phyloP scores from a whole-genome alignment of 1,140 invertebrate genomes.

The Leptonema lineaticorne region DNA sequence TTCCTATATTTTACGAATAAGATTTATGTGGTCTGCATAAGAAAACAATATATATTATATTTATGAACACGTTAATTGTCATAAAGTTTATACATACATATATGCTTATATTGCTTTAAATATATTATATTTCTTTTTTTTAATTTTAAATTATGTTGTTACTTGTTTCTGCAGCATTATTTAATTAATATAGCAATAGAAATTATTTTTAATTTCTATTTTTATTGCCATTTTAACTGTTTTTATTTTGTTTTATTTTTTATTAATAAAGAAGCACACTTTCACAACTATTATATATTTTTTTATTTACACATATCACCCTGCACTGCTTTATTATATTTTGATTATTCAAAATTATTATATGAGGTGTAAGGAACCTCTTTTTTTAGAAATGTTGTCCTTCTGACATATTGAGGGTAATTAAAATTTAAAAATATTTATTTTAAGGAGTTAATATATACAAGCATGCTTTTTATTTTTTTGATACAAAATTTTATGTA shows the following conservation, averaged over 20 bases:
- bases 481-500: too few species aligned
- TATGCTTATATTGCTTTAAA: conserved; percentile 13
- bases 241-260: conserved; percentile 10
- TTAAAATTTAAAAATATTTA: too few species aligned
- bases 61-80: background rate
- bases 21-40: too few species aligned
- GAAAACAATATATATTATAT: too few species aligned
- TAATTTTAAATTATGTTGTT: conserved; percentile 11
- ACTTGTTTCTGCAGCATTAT: conserved; percentile 22
- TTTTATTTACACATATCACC: background rate
- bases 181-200: conserved; percentile 13
- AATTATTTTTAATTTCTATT: conserved; percentile 20
- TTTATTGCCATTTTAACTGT: conserved; percentile 20
- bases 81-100: conserved; percentile 5
- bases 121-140: conserved; percentile 12
- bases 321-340: background rate
- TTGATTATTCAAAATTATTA: background rate
- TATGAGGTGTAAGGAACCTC: too few species aligned
- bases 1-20: too few species aligned
- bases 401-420: too few species aligned
- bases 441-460: too few species aligned
- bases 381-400: too few species aligned
- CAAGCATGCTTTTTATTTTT: too few species aligned
- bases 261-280: conserved; percentile 26
- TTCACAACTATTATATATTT: conserved; percentile 18